These are phyloP conservation scores for Stichodactyla helianthus DNA, from an alignment of 64 coral and sea anemone genomes.

Conservation along the genomic window DNA sequence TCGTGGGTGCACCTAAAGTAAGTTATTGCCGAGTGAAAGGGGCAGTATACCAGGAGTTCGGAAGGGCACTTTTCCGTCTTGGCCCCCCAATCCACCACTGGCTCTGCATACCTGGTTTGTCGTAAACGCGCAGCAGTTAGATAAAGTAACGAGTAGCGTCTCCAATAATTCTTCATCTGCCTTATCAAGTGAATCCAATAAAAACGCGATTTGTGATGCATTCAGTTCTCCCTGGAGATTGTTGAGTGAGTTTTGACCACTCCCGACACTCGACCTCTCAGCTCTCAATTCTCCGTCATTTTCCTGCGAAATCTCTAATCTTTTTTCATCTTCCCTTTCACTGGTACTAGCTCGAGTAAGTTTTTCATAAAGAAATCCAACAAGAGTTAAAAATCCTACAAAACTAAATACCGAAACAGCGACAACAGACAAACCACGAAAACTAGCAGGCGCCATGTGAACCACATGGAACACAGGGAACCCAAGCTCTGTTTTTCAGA, in stretches of 20 bases:
- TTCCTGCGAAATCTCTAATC: neutral
- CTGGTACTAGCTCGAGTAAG: neutral
- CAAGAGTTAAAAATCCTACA: constrained; percentile 10
- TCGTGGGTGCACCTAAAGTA: too few relatives aligned
- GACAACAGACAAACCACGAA: neutral
- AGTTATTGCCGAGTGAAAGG: too few relatives aligned
- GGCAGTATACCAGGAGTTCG: too few relatives aligned
- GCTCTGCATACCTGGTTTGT: constrained; percentile 32
- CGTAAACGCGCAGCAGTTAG: constrained; percentile 48
- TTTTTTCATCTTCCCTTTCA: neutral
- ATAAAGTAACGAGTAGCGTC: constrained; percentile 31
- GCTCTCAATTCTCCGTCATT: neutral
- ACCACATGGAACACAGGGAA: neutral
- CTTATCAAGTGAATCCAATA: constrained; percentile 29
- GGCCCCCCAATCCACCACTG: too few relatives aligned
- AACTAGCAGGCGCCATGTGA: neutral
- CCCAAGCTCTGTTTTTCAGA: neutral
- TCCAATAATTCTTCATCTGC: constrained; percentile 32
- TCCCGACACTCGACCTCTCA: neutral
- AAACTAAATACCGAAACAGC: neutral
- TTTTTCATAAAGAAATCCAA: constrained; percentile 18
- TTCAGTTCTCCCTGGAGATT: constrained; percentile 31
- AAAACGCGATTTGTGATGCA: neutral
- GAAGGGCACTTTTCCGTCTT: too few relatives aligned
- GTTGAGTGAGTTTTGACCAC: neutral